phyloP scores from a whole-genome alignment of 2,113 vertebrate species.

The Gambusia affinis region DNA sequence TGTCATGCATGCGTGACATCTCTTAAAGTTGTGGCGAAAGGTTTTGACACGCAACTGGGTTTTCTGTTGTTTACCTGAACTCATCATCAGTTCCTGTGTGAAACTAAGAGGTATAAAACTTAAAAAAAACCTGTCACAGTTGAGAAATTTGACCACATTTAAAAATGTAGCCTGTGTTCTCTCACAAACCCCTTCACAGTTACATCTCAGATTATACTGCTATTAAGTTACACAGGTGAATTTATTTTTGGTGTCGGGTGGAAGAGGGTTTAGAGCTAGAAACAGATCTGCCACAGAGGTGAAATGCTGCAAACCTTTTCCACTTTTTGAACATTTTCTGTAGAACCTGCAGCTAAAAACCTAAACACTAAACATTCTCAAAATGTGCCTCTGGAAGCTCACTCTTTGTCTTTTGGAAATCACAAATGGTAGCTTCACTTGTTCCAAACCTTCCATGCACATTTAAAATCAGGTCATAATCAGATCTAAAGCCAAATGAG shows the following conservation, averaged over 20 bases:
- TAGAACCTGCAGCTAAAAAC: not conserved
- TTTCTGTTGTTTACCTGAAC: not conserved
- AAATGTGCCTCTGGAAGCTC: not conserved
- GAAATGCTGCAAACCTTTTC: no score
- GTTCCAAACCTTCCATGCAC: no score
- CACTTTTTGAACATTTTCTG: not conserved
- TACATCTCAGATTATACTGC: not conserved
- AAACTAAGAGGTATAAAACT: not conserved
- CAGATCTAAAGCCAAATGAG: not conserved
- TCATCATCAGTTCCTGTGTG: not conserved
- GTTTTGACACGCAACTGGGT: no score
- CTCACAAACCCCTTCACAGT: no score
- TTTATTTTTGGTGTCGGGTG: not conserved
- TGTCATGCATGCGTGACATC: no score
- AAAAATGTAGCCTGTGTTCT: not conserved
- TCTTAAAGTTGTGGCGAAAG: no score
- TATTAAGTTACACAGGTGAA: not conserved
- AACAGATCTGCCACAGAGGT: no score
- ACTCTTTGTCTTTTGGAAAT: not conserved
- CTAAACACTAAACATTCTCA: not conserved
- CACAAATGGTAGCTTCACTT: not conserved
- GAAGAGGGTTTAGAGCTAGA: not conserved
- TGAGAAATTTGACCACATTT: not conserved
- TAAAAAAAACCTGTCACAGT: not conserved
- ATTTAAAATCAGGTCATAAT: not conserved